Percentiles rank a stretch among this genome's conserved stretches.
Conservation (phyloP, 2,113 vertebrate species). For the Poeciliopsis prolifica region DNA sequence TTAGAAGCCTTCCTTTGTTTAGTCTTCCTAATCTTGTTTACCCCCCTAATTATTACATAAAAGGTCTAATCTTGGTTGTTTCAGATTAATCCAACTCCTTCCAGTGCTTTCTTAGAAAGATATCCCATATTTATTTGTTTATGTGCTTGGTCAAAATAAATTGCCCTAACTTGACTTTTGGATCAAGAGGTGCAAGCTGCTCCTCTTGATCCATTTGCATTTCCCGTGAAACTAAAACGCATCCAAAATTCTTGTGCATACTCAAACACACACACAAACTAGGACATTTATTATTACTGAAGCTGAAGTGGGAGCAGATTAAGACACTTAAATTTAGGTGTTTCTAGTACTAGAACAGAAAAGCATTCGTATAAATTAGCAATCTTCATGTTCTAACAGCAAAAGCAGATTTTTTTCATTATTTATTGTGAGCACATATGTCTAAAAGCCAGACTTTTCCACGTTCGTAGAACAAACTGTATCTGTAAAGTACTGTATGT, state of each 20-base stretch:
- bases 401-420: background rate
- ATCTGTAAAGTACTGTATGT: constrained; percentile 36
- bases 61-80: background rate
- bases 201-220: constrained; percentile 39
- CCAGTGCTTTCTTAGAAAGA: background rate
- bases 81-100: background rate
- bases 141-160: background rate
- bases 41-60: background rate
- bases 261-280: constrained; percentile 32
- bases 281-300: constrained; percentile 34
- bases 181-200: constrained; percentile 9
- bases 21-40: constrained; percentile 1
- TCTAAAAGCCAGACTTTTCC: background rate
- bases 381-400: background rate
- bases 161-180: constrained; percentile 18
- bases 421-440: background rate
- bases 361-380: background rate
- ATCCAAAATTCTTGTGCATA: background rate
- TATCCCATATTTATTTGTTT: constrained; percentile 20
- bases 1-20: constrained; percentile 34
- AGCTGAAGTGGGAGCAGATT: constrained; percentile 19
- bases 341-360: background rate
- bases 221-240: constrained; percentile 27
- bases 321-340: constrained; percentile 6
- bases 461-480: background rate